Base-by-base conservation (phyloP, 2,888 invertebrate species). In the Dicyrtoma fusca region DNA sequence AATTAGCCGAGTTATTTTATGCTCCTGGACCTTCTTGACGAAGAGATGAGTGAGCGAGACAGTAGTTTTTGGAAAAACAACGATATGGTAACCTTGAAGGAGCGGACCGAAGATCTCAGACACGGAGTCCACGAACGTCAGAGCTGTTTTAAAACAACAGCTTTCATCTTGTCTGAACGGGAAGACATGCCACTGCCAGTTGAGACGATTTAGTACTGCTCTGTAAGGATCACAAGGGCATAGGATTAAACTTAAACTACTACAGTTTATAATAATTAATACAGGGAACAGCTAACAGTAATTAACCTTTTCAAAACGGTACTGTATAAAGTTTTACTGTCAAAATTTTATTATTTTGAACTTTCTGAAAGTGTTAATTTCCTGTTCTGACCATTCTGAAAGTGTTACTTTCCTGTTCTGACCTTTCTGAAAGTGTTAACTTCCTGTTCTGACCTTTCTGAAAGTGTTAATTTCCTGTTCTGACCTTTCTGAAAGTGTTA, bases 41-140 rank as follows among this genome's bases (percentile, higher is more conserved):
- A 75, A 66, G 0, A 68, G 10, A 34, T 70, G 51, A 25, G 73
- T 65, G 11, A 73, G 64, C 1, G 64, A 17, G 6, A 69, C 65
- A 0, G 89, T 85, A 13, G 87, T 86, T 81, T 89, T 90, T 0
- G 92, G 88, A 8, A 95, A 87, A 8, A 95, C 88, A 17, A 94
- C 82, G 66, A 95, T 83, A 0, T 91, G 87, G 73, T 88, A 83
- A 11, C 90, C 91, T 75, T 89, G 89, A 17, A 75, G 53, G 8
- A 75, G 63, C 1, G 75, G 72, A 2, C 66, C 75, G 49, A 75
- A 75, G 23, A 75, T 75, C 47, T 80, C 80, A 14, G 77, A 44
- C 10, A 94, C 89, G 0, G 94, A 92, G 83, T 95, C 95, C 3
- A 95, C 94, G 82, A 95, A 96, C 0, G 95, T 95, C 19, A 95